Evolutionary conservation across 92 coral and sea anemone species (phyloP).

Genomic region (Phenganax stokvisi): DNA sequence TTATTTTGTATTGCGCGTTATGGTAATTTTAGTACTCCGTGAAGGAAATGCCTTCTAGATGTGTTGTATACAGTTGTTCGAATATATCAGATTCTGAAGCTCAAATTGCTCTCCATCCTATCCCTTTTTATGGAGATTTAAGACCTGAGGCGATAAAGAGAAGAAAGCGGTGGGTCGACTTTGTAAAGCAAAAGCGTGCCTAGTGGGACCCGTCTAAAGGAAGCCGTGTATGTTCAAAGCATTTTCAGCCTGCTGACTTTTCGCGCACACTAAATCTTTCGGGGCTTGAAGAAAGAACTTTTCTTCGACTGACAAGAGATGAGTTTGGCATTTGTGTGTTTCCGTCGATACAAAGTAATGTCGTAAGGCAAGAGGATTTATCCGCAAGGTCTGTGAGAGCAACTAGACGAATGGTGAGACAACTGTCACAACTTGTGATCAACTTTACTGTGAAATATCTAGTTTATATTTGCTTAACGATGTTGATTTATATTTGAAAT

Average conservation of each 20-base stretch:
- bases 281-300: background rate
- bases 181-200: conserved; percentile 17
- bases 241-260: conserved; percentile 13
- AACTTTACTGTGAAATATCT: background rate
- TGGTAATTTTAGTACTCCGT: background rate
- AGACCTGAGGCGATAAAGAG: conserved; percentile 3
- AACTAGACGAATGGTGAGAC: background rate
- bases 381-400: background rate
- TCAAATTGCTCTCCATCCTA: background rate
- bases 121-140: background rate
- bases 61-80: conserved; percentile 25
- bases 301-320: conserved; percentile 5
- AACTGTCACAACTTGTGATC: background rate
- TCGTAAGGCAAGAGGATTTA: background rate
- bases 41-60: conserved; percentile 11
- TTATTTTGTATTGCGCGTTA: background rate
- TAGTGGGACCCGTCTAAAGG: conserved; percentile 3
- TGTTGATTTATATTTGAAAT: background rate
- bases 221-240: conserved; percentile 17
- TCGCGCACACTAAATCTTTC: conserved; percentile 7
- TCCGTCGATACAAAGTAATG: background rate
- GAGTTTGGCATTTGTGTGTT: conserved; percentile 4
- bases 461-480: background rate
- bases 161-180: conserved; percentile 21
- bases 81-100: background rate